A percentile compares a stretch with the other conserved stretches of the same genome.
These are phyloP conservation scores for Gasteruption jaculator DNA, from an alignment of 2,888 invertebrate species.

Conservation along the genomic window DNA sequence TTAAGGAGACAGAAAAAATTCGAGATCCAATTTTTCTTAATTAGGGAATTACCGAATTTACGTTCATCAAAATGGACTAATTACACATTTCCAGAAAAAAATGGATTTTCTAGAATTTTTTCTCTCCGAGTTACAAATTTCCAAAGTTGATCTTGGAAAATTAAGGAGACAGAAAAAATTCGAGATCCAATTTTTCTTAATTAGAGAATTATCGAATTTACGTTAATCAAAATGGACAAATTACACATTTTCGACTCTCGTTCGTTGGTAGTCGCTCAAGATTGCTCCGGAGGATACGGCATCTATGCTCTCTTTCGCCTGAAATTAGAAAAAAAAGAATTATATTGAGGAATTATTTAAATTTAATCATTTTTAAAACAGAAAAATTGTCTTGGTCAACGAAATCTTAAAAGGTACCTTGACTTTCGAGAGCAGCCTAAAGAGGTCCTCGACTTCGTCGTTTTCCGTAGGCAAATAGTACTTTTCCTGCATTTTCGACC, in stretches of 20 bases:
- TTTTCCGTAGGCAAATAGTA: slow-evolving; percentile 75
- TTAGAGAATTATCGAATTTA: too few relatives aligned
- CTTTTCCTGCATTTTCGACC: slow-evolving; percentile 73
- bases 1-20: too few relatives aligned
- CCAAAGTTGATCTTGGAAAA: background rate
- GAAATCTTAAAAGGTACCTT: slow-evolving; percentile 58
- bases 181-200: too few relatives aligned
- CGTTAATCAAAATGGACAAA: too few relatives aligned
- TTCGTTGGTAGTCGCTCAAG: slow-evolving; percentile 95
- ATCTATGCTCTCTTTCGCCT: slow-evolving; percentile 73
- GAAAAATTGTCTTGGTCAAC: too few relatives aligned
- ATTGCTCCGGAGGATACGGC: slow-evolving; percentile 98
- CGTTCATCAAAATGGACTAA: too few relatives aligned
- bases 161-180: slow-evolving; percentile 20
- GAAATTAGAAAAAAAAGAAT: slow-evolving; percentile 36
- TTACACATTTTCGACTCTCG: slow-evolving; percentile 97
- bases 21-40: too few relatives aligned
- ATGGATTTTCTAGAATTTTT: too few relatives aligned
- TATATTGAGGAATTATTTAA: slow-evolving; percentile 2
- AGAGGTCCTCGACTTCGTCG: slow-evolving; percentile 98
- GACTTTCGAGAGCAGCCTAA: slow-evolving; percentile 70
- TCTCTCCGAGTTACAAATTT: slow-evolving; percentile 1
- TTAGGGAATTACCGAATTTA: too few relatives aligned
- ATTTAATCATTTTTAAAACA: slow-evolving; percentile 1
- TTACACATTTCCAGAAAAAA: too few relatives aligned